These are phyloP conservation scores for Hypomecis punctinalis DNA, from an alignment of 2,888 invertebrate genomes.

Conservation along the genomic window DNA sequence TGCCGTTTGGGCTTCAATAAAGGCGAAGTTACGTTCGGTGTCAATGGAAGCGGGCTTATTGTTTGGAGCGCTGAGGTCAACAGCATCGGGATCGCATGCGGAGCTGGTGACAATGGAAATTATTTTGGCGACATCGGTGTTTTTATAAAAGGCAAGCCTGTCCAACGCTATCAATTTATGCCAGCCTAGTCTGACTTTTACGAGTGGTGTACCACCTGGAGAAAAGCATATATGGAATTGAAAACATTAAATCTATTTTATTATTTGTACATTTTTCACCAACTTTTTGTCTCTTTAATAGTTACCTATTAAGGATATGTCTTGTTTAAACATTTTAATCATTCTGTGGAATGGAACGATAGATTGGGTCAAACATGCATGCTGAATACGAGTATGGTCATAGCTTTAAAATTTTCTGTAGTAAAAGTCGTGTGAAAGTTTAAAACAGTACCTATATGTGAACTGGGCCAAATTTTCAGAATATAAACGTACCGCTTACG, in stretches of 20 bases:
- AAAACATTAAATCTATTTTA: background rate
- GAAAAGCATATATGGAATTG: slow-evolving; percentile 6
- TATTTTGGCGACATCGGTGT: slow-evolving; percentile 33
- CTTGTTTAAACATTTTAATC: too few species aligned
- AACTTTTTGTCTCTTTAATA: too few species aligned
- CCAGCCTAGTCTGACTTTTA: slow-evolving; percentile 9
- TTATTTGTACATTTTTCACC: background rate
- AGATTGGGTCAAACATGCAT: too few species aligned
- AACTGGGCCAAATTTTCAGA: too few species aligned
- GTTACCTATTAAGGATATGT: too few species aligned
- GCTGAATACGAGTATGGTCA: too few species aligned
- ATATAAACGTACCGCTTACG: too few species aligned
- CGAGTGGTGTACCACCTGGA: slow-evolving; percentile 4
- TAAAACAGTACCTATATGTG: too few species aligned
- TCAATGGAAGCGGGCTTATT: slow-evolving; percentile 35
- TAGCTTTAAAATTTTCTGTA: too few species aligned
- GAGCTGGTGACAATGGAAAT: slow-evolving; percentile 36
- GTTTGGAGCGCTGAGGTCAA: slow-evolving; percentile 38
- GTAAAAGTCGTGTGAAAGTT: too few species aligned
- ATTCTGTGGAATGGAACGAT: too few species aligned
- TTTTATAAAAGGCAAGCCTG: slow-evolving; percentile 20
- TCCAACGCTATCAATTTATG: slow-evolving; percentile 17
- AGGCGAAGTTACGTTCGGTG: slow-evolving; percentile 37
- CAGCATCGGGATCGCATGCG: slow-evolving; percentile 36
- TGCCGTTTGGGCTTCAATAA: slow-evolving; percentile 59